Conservation (phyloP, 2,888 invertebrate species). For the Pegoplata infirma region DNA sequence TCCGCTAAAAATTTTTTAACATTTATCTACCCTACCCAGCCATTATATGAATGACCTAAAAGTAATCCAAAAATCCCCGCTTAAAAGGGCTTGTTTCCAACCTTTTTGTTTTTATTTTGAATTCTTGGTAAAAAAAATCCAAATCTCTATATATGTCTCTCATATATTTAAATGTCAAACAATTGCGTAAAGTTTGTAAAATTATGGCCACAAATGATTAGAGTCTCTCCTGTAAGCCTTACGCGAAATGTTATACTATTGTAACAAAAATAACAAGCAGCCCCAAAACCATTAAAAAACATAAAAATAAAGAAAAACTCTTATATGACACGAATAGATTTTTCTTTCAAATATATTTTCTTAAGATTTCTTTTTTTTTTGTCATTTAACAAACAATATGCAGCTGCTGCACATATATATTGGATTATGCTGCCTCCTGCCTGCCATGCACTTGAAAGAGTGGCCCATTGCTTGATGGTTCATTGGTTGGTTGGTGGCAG, state of each 20-base stretch:
- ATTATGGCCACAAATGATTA: conserved; percentile 60
- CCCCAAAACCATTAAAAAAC: too few species aligned
- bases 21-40: background rate
- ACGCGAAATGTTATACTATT: background rate
- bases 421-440: conserved; percentile 39
- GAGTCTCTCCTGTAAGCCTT: conserved; percentile 20
- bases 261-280: background rate
- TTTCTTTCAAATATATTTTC: conserved; percentile 18
- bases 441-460: too few species aligned
- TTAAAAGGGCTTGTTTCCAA: conserved; percentile 49
- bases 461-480: conserved; percentile 49
- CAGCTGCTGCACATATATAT: conserved; percentile 51
- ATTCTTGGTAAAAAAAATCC: background rate
- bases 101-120: background rate
- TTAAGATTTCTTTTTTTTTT: conserved; percentile 1
- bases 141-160: conserved; percentile 21
- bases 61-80: background rate
- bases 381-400: conserved; percentile 29
- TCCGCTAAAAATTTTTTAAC: too few species aligned
- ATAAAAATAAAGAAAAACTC: conserved; percentile 5
- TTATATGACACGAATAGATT: conserved; percentile 39
- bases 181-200: conserved; percentile 59
- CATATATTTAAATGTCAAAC: conserved; percentile 57
- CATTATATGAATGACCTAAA: background rate
- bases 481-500: too few species aligned